Evolutionary conservation across 2,113 vertebrate genomes (phyloP), one percentile per base, ranked within the genome.

Genomic region (Xerus inauris): DNA sequence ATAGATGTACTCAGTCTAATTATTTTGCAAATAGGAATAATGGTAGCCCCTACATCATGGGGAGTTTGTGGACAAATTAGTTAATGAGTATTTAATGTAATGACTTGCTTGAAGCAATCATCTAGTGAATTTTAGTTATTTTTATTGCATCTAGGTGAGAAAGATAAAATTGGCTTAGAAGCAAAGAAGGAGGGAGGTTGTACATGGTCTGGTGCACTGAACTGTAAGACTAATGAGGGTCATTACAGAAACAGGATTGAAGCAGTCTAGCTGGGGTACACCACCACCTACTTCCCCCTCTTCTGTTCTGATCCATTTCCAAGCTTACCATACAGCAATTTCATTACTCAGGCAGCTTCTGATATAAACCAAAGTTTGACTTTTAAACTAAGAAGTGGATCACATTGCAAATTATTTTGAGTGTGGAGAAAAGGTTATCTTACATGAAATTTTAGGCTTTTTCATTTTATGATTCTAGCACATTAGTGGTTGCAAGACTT

Each of bases 381-480:
- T 95, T 97, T 97, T 92, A 92, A 96, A 90, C 77, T 94, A 76
- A 89, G 42, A 79, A 79, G 26, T 93, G 85, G 86, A 94, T 98
- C 89, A 45, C 11, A 81, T 97, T 97, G 94, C 92, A 87, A 95
- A 97, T 57, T 35, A 87, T 92, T 97, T 92, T 96, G 80, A 87
- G 54, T 89, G 51, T 22, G 92, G 76, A 97, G 71, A 83, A 89
- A 95, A 97, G 92, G 92, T 96, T 96, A 93, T 97, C 95, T 94
- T 93, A 93, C 67, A 84, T 42, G 51, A 94, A 97, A 97, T 95
- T 67, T 95, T 92, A 96, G 92, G 92, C 83, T 62, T 97, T 97
- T 96, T 38, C 49, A 93, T 94, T 97, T 95, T 96, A 91, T 95
- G 79, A 96, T 88, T 97, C 80, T 93, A 94, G 91, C 10, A 95